Conservation (phyloP, 2,888 invertebrate genomes). For the Lordiphosa fenestrarum region DNA sequence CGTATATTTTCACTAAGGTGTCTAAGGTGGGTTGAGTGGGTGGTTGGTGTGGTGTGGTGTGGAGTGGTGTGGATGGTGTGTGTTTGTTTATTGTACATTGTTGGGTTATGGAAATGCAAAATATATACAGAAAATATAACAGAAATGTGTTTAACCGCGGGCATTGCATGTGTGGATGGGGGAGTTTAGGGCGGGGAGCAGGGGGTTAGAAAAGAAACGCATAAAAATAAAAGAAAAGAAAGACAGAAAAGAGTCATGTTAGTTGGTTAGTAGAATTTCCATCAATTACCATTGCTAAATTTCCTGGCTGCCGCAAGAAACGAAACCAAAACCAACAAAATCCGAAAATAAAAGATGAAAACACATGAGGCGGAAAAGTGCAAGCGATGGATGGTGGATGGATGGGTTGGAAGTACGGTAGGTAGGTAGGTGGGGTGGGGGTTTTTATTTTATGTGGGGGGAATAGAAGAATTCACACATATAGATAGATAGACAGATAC, state of each 20-base stretch:
- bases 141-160: conserved; percentile 11
- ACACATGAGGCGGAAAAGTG: not conserved
- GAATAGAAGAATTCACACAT: conserved; percentile 34
- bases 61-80: conserved; percentile 6
- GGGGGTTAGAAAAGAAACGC: conserved; percentile 33
- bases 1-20: conserved; percentile 79
- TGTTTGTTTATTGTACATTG: conserved; percentile 10
- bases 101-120: conserved; percentile 36
- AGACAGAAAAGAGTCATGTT: conserved; percentile 61
- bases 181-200: conserved; percentile 21
- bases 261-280: conserved; percentile 70
- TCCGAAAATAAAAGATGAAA: not conserved
- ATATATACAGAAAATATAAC: conserved; percentile 25
- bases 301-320: conserved; percentile 77
- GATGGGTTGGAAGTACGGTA: not conserved
- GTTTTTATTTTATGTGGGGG: not conserved
- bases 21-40: conserved; percentile 62
- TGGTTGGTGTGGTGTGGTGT: conserved; percentile 18
- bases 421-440: conserved; percentile 6
- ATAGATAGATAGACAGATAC: conserved; percentile 7
- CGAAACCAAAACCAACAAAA: conserved; percentile 1
- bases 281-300: conserved; percentile 78
- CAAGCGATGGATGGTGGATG: not conserved
- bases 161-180: conserved; percentile 7
- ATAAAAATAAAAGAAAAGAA: conserved; percentile 64